Conservation (phyloP, 2,888 invertebrate species). For the Buathra laborator region DNA sequence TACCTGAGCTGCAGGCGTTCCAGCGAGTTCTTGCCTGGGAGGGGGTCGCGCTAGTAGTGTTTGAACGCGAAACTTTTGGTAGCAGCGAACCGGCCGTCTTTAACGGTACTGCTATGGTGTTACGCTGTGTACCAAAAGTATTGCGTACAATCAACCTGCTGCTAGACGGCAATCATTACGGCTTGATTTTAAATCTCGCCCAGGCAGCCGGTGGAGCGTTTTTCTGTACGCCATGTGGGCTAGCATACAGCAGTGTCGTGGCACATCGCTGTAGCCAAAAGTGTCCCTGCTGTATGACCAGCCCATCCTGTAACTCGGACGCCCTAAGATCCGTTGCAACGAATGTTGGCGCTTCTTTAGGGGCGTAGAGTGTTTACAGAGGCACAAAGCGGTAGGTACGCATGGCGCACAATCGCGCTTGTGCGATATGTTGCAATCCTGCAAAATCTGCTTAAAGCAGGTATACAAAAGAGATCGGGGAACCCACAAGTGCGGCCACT, state of each 20-base stretch:
- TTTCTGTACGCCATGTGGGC: not conserved
- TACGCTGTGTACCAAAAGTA: not conserved
- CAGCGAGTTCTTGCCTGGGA: not conserved
- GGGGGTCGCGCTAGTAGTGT: not conserved
- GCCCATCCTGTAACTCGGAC: not conserved
- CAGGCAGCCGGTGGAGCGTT: not conserved
- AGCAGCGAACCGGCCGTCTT: not conserved
- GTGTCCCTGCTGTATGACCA: not conserved
- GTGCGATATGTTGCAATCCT: too few relatives aligned
- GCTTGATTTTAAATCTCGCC: not conserved
- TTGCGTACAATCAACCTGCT: not conserved
- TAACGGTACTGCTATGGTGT: not conserved
- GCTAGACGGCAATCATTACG: not conserved
- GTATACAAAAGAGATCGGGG: too few relatives aligned
- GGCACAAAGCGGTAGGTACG: too few relatives aligned
- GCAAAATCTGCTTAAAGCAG: too few relatives aligned
- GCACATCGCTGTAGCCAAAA: not conserved
- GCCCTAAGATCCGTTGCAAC: not conserved
- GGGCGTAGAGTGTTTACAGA: too few relatives aligned
- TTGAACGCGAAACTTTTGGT: not conserved
- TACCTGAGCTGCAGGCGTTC: not conserved
- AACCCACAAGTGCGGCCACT: too few relatives aligned
- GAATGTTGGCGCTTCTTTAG: not conserved
- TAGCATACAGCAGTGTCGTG: not conserved
- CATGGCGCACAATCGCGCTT: too few relatives aligned